phyloP scores from a whole-genome alignment of 2,113 vertebrate genomes.

The Dasyprocta punctata region DNA sequence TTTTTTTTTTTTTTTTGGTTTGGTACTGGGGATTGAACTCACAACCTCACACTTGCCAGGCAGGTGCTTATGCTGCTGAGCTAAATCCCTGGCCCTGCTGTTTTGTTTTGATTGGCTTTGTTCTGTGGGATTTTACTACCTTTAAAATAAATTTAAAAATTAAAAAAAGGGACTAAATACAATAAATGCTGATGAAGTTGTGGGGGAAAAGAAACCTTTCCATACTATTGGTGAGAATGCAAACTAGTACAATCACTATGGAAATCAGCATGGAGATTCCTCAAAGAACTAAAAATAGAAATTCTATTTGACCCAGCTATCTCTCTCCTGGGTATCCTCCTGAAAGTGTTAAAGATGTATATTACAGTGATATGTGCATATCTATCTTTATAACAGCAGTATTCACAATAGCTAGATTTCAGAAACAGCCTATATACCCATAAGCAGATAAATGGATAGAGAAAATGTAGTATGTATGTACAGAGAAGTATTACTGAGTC shows the following conservation, averaged over 20 bases:
- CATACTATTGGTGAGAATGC: not conserved
- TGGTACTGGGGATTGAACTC: no score
- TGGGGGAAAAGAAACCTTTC: not conserved
- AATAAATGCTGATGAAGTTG: not conserved
- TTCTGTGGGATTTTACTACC: no score
- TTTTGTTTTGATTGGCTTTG: no score
- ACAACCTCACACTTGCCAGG: no score
- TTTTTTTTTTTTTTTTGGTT: no score
- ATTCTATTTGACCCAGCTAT: no score
- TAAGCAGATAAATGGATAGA: not conserved
- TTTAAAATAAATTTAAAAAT: no score
- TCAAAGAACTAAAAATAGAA: not conserved
- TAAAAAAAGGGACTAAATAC: no score
- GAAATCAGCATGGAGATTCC: not conserved
- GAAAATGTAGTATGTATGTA: not conserved
- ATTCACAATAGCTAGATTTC: not conserved
- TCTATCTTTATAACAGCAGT: not conserved
- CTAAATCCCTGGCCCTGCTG: no score
- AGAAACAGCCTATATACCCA: no score
- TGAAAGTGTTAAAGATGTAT: not conserved
- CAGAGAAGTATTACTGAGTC: not conserved
- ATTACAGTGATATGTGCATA: not conserved
- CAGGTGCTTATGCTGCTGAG: no score
- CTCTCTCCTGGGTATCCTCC: no score
- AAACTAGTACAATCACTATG: not conserved